Percentiles rank a stretch among this genome's conserved stretches.
Evolutionary conservation across 1,140 invertebrate species (phyloP).

Genomic region (Mylabris phalerata): DNA sequence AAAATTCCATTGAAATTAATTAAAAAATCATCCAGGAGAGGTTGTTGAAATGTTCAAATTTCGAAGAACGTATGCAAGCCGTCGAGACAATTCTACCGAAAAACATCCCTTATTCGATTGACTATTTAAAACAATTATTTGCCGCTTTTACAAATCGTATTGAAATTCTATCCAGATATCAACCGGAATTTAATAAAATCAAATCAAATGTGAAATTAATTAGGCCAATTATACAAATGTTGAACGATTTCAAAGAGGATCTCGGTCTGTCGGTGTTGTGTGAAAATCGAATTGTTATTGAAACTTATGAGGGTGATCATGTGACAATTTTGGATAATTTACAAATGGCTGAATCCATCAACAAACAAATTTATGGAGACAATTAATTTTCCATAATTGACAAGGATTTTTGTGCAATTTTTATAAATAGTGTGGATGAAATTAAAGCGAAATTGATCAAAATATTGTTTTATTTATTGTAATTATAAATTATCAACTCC

Average conservation of each 20-base stretch:
- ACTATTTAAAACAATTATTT: background rate
- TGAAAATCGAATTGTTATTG: background rate
- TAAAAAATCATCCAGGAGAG: constrained; percentile 29
- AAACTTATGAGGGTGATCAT: background rate
- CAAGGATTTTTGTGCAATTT: too few species aligned
- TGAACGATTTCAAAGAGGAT: background rate
- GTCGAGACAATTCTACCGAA: background rate
- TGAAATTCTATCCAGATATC: background rate
- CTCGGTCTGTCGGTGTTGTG: background rate
- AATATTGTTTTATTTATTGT: too few species aligned
- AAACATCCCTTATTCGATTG: background rate
- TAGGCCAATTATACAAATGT: background rate
- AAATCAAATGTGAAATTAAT: background rate
- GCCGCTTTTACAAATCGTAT: background rate
- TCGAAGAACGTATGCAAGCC: background rate
- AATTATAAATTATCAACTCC: too few species aligned
- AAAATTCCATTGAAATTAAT: background rate
- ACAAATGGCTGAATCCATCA: background rate
- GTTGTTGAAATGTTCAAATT: background rate
- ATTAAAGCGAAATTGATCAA: too few species aligned
- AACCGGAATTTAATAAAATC: background rate
- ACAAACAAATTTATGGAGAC: background rate
- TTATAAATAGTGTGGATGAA: too few species aligned
- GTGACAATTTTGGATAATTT: background rate
- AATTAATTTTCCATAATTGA: background rate